A percentile compares a stretch with the other conserved stretches of the same genome.
Conservation (phyloP, 2,888 invertebrate genomes). For the Drosophila greeni region DNA sequence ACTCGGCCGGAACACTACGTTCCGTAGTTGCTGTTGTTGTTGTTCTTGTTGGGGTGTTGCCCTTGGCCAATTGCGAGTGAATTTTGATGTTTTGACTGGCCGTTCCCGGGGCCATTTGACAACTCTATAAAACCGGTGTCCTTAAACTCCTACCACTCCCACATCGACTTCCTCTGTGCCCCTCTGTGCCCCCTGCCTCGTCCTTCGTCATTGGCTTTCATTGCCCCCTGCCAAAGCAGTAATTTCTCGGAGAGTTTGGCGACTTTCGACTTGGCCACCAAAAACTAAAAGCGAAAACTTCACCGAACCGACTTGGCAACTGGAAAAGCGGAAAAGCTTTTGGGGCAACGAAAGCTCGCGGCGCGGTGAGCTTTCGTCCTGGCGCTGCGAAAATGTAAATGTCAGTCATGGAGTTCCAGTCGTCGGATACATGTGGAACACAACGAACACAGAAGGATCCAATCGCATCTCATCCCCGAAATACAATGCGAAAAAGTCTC, state of each 20-base stretch:
- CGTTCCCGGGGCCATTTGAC: slow-evolving; percentile 57
- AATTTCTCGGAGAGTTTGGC: slow-evolving; percentile 42
- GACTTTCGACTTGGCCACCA: slow-evolving; percentile 37
- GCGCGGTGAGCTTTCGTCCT: slow-evolving; percentile 48
- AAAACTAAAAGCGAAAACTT: slow-evolving; percentile 43
- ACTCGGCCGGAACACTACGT: slow-evolving; percentile 7
- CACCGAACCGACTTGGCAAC: slow-evolving; percentile 35
- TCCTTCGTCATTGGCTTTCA: slow-evolving; percentile 3
- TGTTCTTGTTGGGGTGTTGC: slow-evolving; percentile 36
- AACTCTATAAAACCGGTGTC: slow-evolving; percentile 50
- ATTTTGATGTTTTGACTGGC: slow-evolving; percentile 55
- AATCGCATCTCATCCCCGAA: slow-evolving; percentile 61
- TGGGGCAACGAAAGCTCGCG: slow-evolving; percentile 17
- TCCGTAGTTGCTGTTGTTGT: not conserved
- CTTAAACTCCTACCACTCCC: slow-evolving; percentile 21
- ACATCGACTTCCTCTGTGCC: not conserved
- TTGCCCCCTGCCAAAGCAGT: slow-evolving; percentile 9
- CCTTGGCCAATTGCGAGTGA: slow-evolving; percentile 61
- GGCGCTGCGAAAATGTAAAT: slow-evolving; percentile 49
- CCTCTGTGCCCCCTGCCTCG: too few species aligned
- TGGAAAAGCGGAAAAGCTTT: slow-evolving; percentile 42
- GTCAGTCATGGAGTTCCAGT: slow-evolving; percentile 79
- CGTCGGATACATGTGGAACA: slow-evolving; percentile 78
- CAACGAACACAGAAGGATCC: slow-evolving; percentile 55
- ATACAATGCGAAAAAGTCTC: slow-evolving; percentile 67